These are phyloP conservation scores for Isichthys henryi DNA, from an alignment of 2,113 vertebrate genomes.

Conservation along the genomic window DNA sequence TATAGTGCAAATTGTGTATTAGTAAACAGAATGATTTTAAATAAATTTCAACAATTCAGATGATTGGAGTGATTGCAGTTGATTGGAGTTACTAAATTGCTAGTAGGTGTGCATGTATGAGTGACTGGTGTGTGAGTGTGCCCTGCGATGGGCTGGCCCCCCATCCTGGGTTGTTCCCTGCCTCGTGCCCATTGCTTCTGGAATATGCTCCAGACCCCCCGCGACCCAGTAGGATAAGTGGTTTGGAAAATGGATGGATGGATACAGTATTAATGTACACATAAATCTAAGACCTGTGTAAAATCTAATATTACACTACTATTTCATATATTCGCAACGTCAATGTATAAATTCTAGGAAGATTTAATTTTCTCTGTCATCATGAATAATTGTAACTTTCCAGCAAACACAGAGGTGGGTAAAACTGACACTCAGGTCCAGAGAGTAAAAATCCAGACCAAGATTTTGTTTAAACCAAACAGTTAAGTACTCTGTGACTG, in stretches of 20 bases:
- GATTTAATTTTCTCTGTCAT: not conserved
- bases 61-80: too few species aligned
- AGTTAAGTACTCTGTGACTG: not conserved
- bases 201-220: too few species aligned
- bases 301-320: not conserved
- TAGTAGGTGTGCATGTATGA: too few species aligned
- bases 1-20: not conserved
- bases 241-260: too few species aligned
- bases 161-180: too few species aligned
- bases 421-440: not conserved
- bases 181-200: too few species aligned
- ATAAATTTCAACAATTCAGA: not conserved
- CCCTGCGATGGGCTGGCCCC: too few species aligned
- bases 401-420: not conserved
- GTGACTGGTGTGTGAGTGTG: too few species aligned
- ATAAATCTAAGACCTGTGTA: not conserved
- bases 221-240: too few species aligned
- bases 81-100: too few species aligned
- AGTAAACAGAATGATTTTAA: not conserved
- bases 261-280: not conserved
- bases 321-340: not conserved
- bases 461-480: not conserved
- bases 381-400: not conserved
- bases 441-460: not conserved
- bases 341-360: not conserved